Base-by-base conservation (phyloP, 2,113 vertebrate genomes). In the Ochotona curzoniae region DNA sequence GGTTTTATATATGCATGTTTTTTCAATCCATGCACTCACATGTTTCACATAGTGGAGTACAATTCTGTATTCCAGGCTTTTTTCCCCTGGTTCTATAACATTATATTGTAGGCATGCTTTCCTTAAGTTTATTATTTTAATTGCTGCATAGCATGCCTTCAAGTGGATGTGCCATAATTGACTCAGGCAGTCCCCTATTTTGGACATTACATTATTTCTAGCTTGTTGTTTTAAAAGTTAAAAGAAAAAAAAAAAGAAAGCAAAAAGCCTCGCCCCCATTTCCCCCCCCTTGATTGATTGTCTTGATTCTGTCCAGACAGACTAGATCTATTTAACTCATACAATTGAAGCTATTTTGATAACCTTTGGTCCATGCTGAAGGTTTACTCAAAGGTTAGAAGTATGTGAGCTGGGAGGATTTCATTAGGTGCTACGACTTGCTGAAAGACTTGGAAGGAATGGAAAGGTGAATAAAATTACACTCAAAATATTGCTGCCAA, bases 71-170 rank as follows among this genome's bases (percentile, higher is more conserved):
- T 49, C 81, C 76, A n/a, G 28, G 26, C 54, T 28, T 47, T 73
- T 28, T n/a, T 66, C 13, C 28, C 66, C 73, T 18, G 49, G 26
- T 32, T 75, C 81, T 71, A 38, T 60, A 78, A 90, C n/a, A 32
- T 66, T 57, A 4, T 57, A 51, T 51, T 76, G 61, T 8, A 67
- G 83, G 44, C 18, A 23, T 60, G 81, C 30, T 93, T 91, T 89
- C 81, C 51, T 47, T 25, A 63, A 60, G 14, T 64, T 93, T 35
- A 78, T 69, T 64, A 71, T 78, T 93, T 90, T 90, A 83, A 92
- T 71, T 93, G 32, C 86, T 47, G 15, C 12, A 21, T n/a, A 38
- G 5, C 66, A 57, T 87, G 73, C 67, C 92, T 87, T 94, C 44
- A 28, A 76, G 81, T 69, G 25, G 54, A 63, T n/a, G 38, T 63